phyloP scores from a whole-genome alignment of 1,140 invertebrate genomes.

The Bombus soroeensis region DNA sequence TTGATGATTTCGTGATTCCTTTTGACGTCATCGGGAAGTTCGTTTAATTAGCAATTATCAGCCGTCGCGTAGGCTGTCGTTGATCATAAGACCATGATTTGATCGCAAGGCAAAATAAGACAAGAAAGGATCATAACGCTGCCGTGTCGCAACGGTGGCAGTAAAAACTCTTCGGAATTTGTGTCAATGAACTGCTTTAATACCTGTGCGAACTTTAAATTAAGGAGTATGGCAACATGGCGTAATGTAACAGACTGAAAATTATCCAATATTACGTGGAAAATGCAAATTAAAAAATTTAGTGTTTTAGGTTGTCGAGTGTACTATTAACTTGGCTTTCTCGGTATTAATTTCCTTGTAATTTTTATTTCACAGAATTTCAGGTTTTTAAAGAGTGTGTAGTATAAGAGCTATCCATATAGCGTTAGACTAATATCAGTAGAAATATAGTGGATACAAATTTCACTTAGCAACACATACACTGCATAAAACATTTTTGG shows the following conservation, averaged over 20 bases:
- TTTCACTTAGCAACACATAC: too few relatives aligned
- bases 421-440: too few relatives aligned
- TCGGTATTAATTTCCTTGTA: background rate
- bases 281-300: background rate
- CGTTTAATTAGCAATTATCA: conserved; percentile 22
- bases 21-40: background rate
- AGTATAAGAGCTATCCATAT: too few relatives aligned
- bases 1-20: background rate
- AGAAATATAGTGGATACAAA: too few relatives aligned
- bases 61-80: background rate
- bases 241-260: too few relatives aligned
- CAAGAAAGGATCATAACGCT: conserved; percentile 12
- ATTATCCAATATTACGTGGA: too few relatives aligned
- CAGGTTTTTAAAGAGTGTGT: too few relatives aligned
- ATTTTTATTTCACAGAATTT: background rate
- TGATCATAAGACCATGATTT: background rate
- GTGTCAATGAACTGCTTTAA: conserved; percentile 26
- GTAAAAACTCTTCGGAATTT: conserved; percentile 11
- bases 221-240: background rate
- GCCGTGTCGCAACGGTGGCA: conserved; percentile 11
- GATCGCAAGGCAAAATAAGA: background rate
- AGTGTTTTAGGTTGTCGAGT: background rate
- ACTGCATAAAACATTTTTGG: too few relatives aligned
- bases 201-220: conserved; percentile 15
- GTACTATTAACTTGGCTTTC: background rate